Evolutionary conservation across 2,888 invertebrate genomes (phyloP), one percentile per base, ranked within the genome.

Genomic region (Acanthacorydalis orientalis): DNA sequence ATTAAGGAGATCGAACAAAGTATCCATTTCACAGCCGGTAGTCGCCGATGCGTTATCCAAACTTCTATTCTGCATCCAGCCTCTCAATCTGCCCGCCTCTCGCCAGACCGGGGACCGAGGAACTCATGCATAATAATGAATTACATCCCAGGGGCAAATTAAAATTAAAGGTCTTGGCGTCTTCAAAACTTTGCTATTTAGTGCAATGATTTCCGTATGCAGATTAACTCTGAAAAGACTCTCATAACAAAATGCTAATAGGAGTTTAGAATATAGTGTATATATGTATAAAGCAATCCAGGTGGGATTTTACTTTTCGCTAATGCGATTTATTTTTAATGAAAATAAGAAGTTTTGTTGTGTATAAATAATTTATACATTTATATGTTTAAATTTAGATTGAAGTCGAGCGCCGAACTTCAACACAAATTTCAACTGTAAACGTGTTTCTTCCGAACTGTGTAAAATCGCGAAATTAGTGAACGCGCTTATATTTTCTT

Each of bases 61-160:
- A 62, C 60, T 63, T 62, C 61, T 62, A 59, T 59, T 63, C 62
- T 60, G 62, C 59, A 63, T 64, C 63, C 61, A 61, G 62, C 57
- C 62, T 48, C 64, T 64, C 64, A 64, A 63, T 63, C 61, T 62
- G 63, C 60, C 59, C 58, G 54, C 55, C 56, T 54, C 57, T 60
- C 59, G 61, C 23, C 23, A 23, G 23, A 23, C 23, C 23, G 23
- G 23, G 23, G 23, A 41, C 46, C 14, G 40, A 46, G 31, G 16
- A 63, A 58, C 64, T 67, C 65, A 67, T 67, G 67, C 67, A 67
- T 67, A 67, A 62, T 66, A 67, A 67, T 67, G 67, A 67, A 67
- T 67, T 64, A 65, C 64, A 57, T 67, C 66, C 65, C 65, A 55
- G 56, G 65, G 65, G 66, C 62, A 63, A 65, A 67, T 67, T 67